Evolutionary conservation across 2,888 invertebrate species (phyloP), one percentile per base, ranked within the genome.

Genomic region (Stegana nigrithorax): DNA sequence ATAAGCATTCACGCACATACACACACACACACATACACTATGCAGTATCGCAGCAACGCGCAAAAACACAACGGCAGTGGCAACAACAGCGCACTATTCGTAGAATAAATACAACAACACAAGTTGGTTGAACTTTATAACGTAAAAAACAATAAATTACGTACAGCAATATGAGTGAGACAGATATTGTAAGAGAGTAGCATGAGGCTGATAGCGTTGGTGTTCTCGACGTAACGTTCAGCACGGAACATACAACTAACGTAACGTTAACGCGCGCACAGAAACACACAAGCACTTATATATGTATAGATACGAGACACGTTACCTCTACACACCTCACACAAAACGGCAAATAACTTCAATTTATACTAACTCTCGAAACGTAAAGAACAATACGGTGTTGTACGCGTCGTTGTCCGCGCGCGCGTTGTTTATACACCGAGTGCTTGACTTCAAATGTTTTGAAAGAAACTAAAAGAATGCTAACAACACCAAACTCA

Each of bases 401-500:
- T n/a, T n/a, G n/a, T 66, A 53, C 59, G 63, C 72, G 61, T 65
- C 67, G 62, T 65, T 64, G 63, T 63, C 65, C 69, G 64, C 45
- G 39, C 39, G 66, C 65, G 69, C 78, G 75, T 72, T 75, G 78
- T 73, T 78, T 60, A 76, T 78, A 68, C 74, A 74, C 67, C 76
- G 73, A 75, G 68, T 67, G 78, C 66, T 75, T 73, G 78, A 78
- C 70, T 73, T 17, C 32, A 73, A 75, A 72, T 78, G 78, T 74
- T 78, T 74, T 75, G 74, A 77, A 75, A 72, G 65, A 63, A 65
- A 67, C 63, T 6, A 8, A 10, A 36, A 8, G 10, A 36, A 6
- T 36, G 14, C 10, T 6, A 36, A 36, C n/a, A n/a, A n/a, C n/a
- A n/a, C n/a, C n/a, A n/a, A n/a, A 70, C 64, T 66, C 59, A 61